phyloP scores from a whole-genome alignment of 2,113 vertebrate genomes.

The Dipodomys stephensi region DNA sequence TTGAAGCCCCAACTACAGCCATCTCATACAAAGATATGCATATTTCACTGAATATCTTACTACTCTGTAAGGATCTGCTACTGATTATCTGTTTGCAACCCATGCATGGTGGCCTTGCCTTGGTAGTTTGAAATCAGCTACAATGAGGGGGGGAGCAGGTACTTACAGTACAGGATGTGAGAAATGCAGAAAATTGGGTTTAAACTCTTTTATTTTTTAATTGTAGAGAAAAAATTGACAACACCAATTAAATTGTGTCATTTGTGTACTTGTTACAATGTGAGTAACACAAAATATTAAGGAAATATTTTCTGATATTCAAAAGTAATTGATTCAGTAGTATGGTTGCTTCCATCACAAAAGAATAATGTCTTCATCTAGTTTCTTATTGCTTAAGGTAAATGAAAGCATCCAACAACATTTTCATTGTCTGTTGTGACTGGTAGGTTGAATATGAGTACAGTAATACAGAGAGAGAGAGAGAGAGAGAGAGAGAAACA shows the following conservation, averaged over 20 bases:
- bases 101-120: no score
- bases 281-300: not conserved
- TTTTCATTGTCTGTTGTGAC: not conserved
- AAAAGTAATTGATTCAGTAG: not conserved
- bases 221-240: not conserved
- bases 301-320: not conserved
- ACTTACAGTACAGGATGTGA: not conserved
- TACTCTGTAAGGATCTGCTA: not conserved
- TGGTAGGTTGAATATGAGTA: not conserved
- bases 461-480: not conserved
- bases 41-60: not conserved
- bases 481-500: not conserved
- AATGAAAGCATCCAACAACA: not conserved
- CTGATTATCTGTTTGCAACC: not conserved
- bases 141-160: no score
- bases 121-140: not conserved
- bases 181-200: not conserved
- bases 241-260: not conserved
- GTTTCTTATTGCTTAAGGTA: not conserved
- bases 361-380: not conserved
- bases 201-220: not conserved
- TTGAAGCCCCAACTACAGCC: not conserved
- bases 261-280: not conserved
- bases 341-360: not conserved
- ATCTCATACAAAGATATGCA: no score